These are phyloP conservation scores for Drosophila vallismaia DNA, from an alignment of 2,888 invertebrate genomes.

Conservation along the genomic window DNA sequence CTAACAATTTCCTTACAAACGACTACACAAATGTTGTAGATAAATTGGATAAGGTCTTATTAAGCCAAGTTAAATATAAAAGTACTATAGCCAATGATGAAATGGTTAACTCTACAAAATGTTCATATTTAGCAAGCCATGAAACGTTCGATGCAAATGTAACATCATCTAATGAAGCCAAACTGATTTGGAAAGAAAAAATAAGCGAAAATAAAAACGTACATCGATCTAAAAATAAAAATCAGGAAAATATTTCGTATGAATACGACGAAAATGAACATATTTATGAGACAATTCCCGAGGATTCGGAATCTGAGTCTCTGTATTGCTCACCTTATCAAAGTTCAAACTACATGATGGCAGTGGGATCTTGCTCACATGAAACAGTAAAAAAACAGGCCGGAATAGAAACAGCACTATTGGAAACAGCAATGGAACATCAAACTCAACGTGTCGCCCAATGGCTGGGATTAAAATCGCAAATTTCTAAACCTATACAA, in stretches of 20 bases:
- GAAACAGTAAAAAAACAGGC: conserved; percentile 26
- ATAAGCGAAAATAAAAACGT: background rate
- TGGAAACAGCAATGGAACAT: conserved; percentile 64
- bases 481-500: conserved; percentile 43
- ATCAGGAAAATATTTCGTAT: conserved; percentile 29
- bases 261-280: conserved; percentile 86
- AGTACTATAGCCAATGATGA: conserved; percentile 14
- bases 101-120: background rate
- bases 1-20: conserved; percentile 73
- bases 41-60: conserved; percentile 71
- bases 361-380: conserved; percentile 65
- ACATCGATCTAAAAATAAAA: conserved; percentile 9
- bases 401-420: conserved; percentile 33
- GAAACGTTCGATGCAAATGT: background rate
- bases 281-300: conserved; percentile 88
- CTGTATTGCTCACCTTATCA: conserved; percentile 88
- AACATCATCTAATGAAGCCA: background rate
- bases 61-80: conserved; percentile 48
- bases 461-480: conserved; percentile 80
- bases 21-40: conserved; percentile 74
- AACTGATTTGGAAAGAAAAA: background rate
- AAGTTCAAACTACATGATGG: conserved; percentile 74
- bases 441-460: conserved; percentile 80
- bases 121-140: background rate
- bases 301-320: conserved; percentile 86